Conservation (phyloP, 1,140 invertebrate species). For the Aplysia californica region DNA sequence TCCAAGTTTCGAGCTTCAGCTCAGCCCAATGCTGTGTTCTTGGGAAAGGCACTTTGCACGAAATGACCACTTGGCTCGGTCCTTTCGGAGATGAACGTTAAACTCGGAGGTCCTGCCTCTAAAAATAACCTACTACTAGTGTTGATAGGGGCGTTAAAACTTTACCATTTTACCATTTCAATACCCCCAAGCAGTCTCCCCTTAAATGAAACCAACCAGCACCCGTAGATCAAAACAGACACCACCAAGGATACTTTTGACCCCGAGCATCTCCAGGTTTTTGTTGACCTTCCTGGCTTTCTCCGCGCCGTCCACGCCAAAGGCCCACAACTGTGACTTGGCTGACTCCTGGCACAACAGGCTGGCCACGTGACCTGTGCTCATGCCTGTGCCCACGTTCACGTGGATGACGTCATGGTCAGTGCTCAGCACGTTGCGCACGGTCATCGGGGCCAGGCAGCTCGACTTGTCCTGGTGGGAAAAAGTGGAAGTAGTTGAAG, state of each 20-base stretch:
- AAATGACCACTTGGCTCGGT: too few relatives aligned
- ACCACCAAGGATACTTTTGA: constrained; percentile 53
- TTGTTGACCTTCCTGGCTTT: constrained; percentile 32
- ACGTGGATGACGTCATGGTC: constrained; percentile 55
- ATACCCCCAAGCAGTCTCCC: too few relatives aligned
- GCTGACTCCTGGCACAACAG: constrained; percentile 34
- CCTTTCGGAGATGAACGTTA: too few relatives aligned
- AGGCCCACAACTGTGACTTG: constrained; percentile 38
- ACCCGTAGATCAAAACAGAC: background rate
- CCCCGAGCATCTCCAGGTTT: constrained; percentile 50
- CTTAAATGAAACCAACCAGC: too few relatives aligned
- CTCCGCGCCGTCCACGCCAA: constrained; percentile 38
- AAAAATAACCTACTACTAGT: too few relatives aligned
- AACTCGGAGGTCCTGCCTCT: too few relatives aligned
- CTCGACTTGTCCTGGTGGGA: constrained; percentile 59
- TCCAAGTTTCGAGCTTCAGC: too few relatives aligned
- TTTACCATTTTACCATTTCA: too few relatives aligned
- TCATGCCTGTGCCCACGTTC: constrained; percentile 53
- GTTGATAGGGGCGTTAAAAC: too few relatives aligned
- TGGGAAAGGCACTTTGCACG: too few relatives aligned
- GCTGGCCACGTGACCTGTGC: constrained; percentile 56
- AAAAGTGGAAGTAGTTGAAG: background rate
- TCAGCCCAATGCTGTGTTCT: too few relatives aligned
- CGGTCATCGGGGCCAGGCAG: constrained; percentile 54
- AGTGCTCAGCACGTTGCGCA: constrained; percentile 49